Base-by-base conservation (phyloP, 2,797 vertebrate genomes). In the Pangasius sanitwongsei region DNA sequence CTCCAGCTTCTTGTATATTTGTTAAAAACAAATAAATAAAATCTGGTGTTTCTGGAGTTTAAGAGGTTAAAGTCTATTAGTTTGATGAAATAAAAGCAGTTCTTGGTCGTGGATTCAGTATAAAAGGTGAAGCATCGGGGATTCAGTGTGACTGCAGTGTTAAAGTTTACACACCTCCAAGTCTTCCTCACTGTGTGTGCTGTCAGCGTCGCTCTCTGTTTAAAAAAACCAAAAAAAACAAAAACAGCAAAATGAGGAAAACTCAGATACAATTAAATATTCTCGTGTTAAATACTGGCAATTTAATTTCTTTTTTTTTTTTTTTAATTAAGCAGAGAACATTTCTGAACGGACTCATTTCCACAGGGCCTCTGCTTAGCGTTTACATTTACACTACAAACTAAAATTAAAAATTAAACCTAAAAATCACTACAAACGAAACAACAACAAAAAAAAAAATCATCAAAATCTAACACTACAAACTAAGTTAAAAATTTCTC, bases 131-230 rank as follows among this genome's bases (percentile, higher is more conserved):
- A 15, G 63, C 12, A 0, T 69, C 13, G 18, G n/a, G 16, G 12
- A 44, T 34, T 44, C 16, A 72, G 37, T 31, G n/a, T 25, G 31
- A 41, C 16, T 59, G 78, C 50, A 65, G 34, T 69, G 67, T 20
- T 28, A 2, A 59, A 31, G 48, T 13, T 69, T 84, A 53, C 89
- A 72, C 65, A 91, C 92, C 89, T 90, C 87, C 6, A 31, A 20
- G n/a, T 90, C 90, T 34, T 90, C 87, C 0, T 74, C 91, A 2
- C 87, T 92, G 87, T 78, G 50, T 59, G 81, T 69, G 85, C 81
- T 83, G 25, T 90, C 92, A 13, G 65, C 77, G 2, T 88, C 90
- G 28, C 91, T 91, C 2, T 88, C 91, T 91, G 88, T 88, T 85
- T 41, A 41, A 41, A 44, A 44, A 44, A 44, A 44, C 0, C 7